These are phyloP conservation scores for Drosophila sp. DNA, from an alignment of 1,140 invertebrate genomes.

Conservation along the genomic window DNA sequence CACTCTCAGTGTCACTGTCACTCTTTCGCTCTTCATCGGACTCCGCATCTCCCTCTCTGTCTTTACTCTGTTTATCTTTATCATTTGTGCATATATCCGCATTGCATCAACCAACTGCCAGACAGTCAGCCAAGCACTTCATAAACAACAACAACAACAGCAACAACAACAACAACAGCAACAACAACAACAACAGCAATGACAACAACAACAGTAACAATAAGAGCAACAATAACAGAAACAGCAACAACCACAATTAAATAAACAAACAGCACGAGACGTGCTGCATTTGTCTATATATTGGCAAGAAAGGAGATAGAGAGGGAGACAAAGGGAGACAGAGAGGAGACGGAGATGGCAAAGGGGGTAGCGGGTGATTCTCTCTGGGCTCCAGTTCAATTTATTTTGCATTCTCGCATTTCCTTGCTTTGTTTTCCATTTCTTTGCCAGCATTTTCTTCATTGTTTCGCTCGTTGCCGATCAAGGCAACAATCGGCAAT, in stretches of 20 bases:
- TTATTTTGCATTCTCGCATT: slow-evolving; percentile 39
- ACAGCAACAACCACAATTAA: slow-evolving; percentile 66
- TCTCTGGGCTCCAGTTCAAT: neutral
- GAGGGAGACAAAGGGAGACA: neutral
- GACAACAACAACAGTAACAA: slow-evolving; percentile 50
- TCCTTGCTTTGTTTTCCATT: slow-evolving; percentile 5
- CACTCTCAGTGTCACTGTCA: neutral
- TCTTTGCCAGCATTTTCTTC: slow-evolving; percentile 1
- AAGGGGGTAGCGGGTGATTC: neutral
- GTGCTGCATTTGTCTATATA: slow-evolving; percentile 3
- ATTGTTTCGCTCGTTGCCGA: slow-evolving; percentile 24
- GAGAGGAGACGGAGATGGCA: neutral
- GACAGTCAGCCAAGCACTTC: slow-evolving; percentile 70
- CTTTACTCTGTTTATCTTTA: slow-evolving; percentile 42
- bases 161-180: slow-evolving; percentile 43
- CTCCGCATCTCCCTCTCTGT: neutral
- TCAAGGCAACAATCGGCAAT: slow-evolving; percentile 39
- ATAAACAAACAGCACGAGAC: slow-evolving; percentile 71
- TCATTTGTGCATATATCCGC: slow-evolving; percentile 52
- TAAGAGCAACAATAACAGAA: slow-evolving; percentile 50
- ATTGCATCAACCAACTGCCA: slow-evolving; percentile 49
- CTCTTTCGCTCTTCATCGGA: too few species aligned
- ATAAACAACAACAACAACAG: slow-evolving; percentile 63
- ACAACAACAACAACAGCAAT: slow-evolving; percentile 59
- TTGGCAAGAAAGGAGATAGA: neutral